Percentiles rank a stretch among this genome's conserved stretches.
phyloP scores from a whole-genome alignment of 2,113 vertebrate genomes.

The Anolis carolinensis region DNA sequence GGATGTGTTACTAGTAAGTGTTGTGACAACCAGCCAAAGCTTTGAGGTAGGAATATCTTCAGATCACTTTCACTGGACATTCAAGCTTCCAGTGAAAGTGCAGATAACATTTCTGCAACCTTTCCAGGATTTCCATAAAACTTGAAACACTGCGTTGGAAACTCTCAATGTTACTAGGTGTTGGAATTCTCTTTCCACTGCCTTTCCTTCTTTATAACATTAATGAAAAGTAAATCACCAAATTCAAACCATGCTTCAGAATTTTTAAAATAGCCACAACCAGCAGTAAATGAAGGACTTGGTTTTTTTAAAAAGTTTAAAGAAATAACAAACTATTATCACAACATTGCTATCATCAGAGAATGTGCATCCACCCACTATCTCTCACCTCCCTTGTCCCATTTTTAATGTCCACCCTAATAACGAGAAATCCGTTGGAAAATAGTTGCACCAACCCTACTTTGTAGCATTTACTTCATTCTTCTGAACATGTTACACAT shows the following conservation, averaged over 20 bases:
- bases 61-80: background rate
- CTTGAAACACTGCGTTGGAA: background rate
- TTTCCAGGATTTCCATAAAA: background rate
- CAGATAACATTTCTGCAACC: background rate
- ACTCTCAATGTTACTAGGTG: background rate
- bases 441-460: background rate
- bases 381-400: too few relatives aligned
- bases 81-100: background rate
- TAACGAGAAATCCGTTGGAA: background rate
- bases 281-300: background rate
- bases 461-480: background rate
- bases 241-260: background rate
- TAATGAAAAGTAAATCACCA: background rate
- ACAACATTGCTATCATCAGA: background rate
- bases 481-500: background rate
- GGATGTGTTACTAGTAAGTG: background rate
- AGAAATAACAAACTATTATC: background rate
- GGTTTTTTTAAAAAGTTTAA: background rate
- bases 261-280: background rate
- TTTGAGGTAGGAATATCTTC: background rate
- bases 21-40: background rate
- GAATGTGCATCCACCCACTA: background rate
- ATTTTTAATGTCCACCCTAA: background rate
- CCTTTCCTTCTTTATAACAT: background rate
- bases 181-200: background rate